Percentiles rank a stretch among this genome's conserved stretches.
These are phyloP conservation scores for Sandelia bainsii DNA, from an alignment of 2,797 vertebrate genomes.

Conservation along the genomic window DNA sequence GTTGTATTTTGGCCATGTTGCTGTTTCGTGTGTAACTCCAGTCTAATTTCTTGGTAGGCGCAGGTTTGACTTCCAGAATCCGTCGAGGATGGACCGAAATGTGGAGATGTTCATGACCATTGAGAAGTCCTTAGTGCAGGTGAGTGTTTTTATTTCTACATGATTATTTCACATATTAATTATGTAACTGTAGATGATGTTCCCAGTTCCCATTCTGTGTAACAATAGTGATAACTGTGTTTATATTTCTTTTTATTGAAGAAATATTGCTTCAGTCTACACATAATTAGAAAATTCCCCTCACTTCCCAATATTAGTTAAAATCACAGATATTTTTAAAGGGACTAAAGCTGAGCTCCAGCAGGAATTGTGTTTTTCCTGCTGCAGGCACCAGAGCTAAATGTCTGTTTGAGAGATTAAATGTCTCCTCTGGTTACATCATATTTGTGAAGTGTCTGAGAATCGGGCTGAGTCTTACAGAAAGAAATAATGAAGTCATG, in stretches of 20 bases:
- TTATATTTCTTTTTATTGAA: not conserved
- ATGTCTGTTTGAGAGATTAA: not conserved
- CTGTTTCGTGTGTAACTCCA: constrained; percentile 80
- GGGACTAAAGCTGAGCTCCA: not conserved
- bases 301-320: not conserved
- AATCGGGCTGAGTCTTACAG: constrained; percentile 8
- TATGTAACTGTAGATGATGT: not conserved
- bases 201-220: not conserved
- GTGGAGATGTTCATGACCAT: constrained; percentile 99
- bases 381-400: not conserved
- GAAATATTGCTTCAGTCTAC: too few species aligned
- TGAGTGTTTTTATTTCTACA: constrained; percentile 58
- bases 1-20: constrained; percentile 45
- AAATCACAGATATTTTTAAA: not conserved
- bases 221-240: not conserved
- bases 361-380: not conserved
- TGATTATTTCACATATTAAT: not conserved
- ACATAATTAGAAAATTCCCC: too few species aligned
- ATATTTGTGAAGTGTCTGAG: constrained; percentile 10
- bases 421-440: constrained; percentile 8
- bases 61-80: constrained; percentile 99
- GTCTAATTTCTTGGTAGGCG: constrained; percentile 89
- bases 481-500: constrained; percentile 42
- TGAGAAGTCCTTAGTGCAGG: constrained; percentile 96
- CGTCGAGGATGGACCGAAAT: constrained; percentile 97